Evolutionary conservation across 2,888 invertebrate genomes (phyloP).

Genomic region (Campoplex capitator): DNA sequence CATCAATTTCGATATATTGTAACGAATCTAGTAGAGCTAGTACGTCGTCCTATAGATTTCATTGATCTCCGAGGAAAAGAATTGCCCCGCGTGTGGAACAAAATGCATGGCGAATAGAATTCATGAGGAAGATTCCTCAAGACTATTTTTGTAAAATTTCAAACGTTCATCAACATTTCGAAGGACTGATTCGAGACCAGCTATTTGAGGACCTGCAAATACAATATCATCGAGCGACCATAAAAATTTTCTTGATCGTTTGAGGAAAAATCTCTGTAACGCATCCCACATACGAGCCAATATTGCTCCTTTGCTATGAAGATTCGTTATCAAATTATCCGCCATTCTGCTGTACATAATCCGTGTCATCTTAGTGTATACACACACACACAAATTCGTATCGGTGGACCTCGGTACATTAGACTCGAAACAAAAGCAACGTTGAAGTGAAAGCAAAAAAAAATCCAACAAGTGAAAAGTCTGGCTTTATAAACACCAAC

Average conservation of each 20-base stretch:
- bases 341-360: constrained; percentile 47
- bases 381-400: constrained; percentile 33
- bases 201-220: not conserved
- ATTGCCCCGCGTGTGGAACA: not conserved
- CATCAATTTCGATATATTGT: constrained; percentile 67
- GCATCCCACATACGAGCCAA: not conserved
- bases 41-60: constrained; percentile 1
- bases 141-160: not conserved
- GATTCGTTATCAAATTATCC: constrained; percentile 64
- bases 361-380: constrained; percentile 40
- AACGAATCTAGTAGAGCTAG: not conserved
- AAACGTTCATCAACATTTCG: not conserved
- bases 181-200: not conserved
- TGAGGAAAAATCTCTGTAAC: not conserved
- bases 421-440: constrained; percentile 18
- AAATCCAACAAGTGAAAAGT: constrained; percentile 31
- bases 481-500: not conserved
- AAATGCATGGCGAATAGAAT: not conserved
- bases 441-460: constrained; percentile 14
- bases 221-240: not conserved
- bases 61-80: not conserved
- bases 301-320: constrained; percentile 30
- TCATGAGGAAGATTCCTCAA: not conserved
- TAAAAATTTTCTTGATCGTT: not conserved
- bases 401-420: constrained; percentile 24